phyloP scores from a whole-genome alignment of 2,888 invertebrate species.

The Drosophila seclusa region DNA sequence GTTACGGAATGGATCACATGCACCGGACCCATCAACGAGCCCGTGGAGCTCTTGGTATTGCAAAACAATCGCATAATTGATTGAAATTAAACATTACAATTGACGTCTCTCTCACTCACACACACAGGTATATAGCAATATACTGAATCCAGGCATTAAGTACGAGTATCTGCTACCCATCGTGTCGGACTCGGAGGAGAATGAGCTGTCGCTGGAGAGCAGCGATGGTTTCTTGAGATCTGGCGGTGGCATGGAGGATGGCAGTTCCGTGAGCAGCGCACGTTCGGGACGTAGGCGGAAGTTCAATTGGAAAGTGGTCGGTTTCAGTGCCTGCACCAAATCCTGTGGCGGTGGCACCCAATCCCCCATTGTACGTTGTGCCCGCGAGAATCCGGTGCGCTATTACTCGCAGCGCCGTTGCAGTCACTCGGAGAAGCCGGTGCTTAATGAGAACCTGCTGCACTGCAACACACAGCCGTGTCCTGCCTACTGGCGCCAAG shows the following conservation, averaged over 20 bases:
- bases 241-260: slow-evolving; percentile 68
- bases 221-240: slow-evolving; percentile 78
- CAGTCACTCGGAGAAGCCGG: slow-evolving; percentile 87
- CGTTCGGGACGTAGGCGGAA: slow-evolving; percentile 86
- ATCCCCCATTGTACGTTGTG: slow-evolving; percentile 86
- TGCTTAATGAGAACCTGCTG: slow-evolving; percentile 87
- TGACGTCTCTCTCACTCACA: neutral
- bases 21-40: slow-evolving; percentile 91
- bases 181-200: slow-evolving; percentile 84
- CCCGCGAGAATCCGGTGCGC: slow-evolving; percentile 88
- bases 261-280: slow-evolving; percentile 57
- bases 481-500: slow-evolving; percentile 91
- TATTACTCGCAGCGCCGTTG: slow-evolving; percentile 89
- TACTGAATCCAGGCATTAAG: slow-evolving; percentile 94
- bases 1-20: slow-evolving; percentile 91
- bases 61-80: neutral
- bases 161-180: slow-evolving; percentile 94
- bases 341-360: slow-evolving; percentile 89
- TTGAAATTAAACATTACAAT: neutral
- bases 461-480: slow-evolving; percentile 92
- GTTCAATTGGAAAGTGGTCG: slow-evolving; percentile 91
- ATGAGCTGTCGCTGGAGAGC: slow-evolving; percentile 80
- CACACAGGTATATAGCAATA: slow-evolving; percentile 91
- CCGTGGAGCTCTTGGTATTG: slow-evolving; percentile 92
- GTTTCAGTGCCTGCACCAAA: slow-evolving; percentile 92